A percentile compares a stretch with the other conserved stretches of the same genome.
phyloP scores from a whole-genome alignment of 2,888 invertebrate species.

The Nebria salina region DNA sequence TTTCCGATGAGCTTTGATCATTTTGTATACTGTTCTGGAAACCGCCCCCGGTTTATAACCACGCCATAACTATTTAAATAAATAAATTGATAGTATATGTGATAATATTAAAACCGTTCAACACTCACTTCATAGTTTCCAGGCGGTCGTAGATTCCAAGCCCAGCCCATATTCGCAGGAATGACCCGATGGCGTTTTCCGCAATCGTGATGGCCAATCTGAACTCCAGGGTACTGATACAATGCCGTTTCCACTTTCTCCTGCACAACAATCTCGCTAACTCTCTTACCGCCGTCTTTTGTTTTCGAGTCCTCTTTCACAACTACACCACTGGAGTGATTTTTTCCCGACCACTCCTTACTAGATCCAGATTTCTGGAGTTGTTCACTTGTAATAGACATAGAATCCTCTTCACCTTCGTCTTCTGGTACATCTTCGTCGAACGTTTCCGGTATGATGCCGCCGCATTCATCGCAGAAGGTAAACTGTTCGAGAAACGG shows the following conservation, averaged over 20 bases:
- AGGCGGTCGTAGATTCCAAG: slow-evolving; percentile 66
- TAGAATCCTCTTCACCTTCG: background rate
- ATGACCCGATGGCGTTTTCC: slow-evolving; percentile 59
- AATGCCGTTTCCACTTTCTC: slow-evolving; percentile 3
- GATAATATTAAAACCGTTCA: background rate
- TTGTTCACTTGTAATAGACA: background rate
- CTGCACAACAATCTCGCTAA: background rate
- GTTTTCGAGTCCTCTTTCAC: slow-evolving; percentile 1
- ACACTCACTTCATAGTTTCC: slow-evolving; percentile 31
- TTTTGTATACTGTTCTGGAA: slow-evolving; percentile 63
- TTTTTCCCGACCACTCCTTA: background rate
- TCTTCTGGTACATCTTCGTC: background rate
- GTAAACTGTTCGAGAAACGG: slow-evolving; percentile 25
- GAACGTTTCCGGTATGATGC: slow-evolving; percentile 17
- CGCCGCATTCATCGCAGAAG: slow-evolving; percentile 40
- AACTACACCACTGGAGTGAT: background rate
- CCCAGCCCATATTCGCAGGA: slow-evolving; percentile 74
- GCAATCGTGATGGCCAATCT: slow-evolving; percentile 69
- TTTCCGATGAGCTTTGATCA: slow-evolving; percentile 55
- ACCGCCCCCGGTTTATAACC: slow-evolving; percentile 65
- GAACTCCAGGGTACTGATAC: slow-evolving; percentile 64
- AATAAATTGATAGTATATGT: background rate
- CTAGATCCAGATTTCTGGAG: background rate
- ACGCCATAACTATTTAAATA: slow-evolving; percentile 53
- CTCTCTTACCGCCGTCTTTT: background rate